Conservation (phyloP, 2,113 vertebrate genomes). For the Podocnemis expansa region DNA sequence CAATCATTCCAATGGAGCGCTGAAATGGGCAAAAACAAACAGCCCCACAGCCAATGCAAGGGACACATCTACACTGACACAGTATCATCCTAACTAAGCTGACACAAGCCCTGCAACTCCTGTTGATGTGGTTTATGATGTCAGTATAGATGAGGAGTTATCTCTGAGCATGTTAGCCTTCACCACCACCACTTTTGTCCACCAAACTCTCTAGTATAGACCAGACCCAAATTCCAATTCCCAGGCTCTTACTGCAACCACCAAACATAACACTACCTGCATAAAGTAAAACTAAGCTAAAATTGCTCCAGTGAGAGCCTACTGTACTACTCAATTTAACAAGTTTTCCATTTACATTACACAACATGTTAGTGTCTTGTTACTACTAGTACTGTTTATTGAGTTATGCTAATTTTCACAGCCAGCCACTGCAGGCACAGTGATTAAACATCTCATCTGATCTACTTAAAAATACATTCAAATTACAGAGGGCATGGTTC, state of each 20-base stretch:
- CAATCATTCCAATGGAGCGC: too few relatives aligned
- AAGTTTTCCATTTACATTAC: neutral
- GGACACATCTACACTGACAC: too few relatives aligned
- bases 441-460: neutral
- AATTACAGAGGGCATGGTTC: neutral
- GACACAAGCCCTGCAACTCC: too few relatives aligned
- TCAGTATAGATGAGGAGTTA: too few relatives aligned
- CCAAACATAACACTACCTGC: neutral
- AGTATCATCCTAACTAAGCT: too few relatives aligned
- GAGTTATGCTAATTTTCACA: accelerated
- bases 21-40: too few relatives aligned
- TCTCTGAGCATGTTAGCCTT: too few relatives aligned
- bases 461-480: neutral
- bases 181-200: too few relatives aligned
- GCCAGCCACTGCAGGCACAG: neutral
- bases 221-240: neutral
- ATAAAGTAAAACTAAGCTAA: neutral
- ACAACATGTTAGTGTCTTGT: neutral
- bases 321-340: neutral
- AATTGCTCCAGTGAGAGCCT: neutral
- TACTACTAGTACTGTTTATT: neutral
- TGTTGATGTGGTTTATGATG: too few relatives aligned
- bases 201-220: too few relatives aligned
- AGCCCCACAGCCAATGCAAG: too few relatives aligned
- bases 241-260: neutral